phyloP scores from a whole-genome alignment of 2,888 invertebrate genomes.

The Erebia aethiops region DNA sequence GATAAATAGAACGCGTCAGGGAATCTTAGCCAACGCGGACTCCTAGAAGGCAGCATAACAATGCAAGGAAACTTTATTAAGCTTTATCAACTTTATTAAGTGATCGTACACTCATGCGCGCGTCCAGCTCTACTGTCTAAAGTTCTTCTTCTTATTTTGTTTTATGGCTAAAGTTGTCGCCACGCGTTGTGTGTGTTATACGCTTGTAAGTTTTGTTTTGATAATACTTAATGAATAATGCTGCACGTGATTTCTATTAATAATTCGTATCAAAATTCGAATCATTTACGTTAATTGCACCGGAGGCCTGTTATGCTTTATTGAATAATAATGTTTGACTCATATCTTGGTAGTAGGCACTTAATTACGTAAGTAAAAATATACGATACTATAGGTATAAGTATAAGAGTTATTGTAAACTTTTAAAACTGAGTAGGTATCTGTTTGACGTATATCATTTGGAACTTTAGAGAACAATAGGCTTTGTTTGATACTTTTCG shows the following conservation, averaged over 20 bases:
- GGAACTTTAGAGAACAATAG: slow-evolving; percentile 5
- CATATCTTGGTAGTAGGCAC: background rate
- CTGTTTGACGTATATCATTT: slow-evolving; percentile 11
- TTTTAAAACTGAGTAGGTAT: background rate
- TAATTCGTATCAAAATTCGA: slow-evolving; percentile 28
- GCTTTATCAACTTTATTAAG: too few species aligned
- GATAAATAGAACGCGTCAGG: background rate
- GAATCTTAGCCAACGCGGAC: background rate
- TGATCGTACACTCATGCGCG: too few species aligned
- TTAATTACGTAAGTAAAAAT: slow-evolving; percentile 16
- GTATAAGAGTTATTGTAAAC: background rate
- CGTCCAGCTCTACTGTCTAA: too few species aligned
- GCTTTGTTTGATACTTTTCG: background rate
- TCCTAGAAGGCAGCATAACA: background rate
- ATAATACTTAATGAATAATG: slow-evolving; percentile 15
- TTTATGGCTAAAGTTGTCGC: too few species aligned
- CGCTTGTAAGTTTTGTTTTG: background rate
- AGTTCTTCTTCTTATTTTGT: too few species aligned
- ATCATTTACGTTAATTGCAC: slow-evolving; percentile 13
- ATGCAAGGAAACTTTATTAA: too few species aligned
- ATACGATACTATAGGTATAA: too few species aligned
- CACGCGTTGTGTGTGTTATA: background rate
- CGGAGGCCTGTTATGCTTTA: slow-evolving; percentile 19
- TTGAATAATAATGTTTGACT: slow-evolving; percentile 30
- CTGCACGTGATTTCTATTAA: slow-evolving; percentile 24